phyloP scores from a whole-genome alignment of 2,797 vertebrate species.

The Austrolebias charrua region DNA sequence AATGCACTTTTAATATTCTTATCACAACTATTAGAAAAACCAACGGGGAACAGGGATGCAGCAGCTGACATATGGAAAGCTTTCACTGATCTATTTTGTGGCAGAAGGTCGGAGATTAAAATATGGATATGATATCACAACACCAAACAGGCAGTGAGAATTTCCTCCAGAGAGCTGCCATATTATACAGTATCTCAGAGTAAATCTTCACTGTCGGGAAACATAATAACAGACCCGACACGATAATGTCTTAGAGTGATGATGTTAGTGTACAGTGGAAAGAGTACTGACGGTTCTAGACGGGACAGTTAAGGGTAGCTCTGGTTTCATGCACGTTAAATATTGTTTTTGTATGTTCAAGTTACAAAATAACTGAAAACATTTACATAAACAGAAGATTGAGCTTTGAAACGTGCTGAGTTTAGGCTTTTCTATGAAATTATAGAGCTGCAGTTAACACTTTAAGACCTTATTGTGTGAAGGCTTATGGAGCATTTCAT shows the following conservation, averaged over 20 bases:
- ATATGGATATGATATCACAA: conserved; percentile 58
- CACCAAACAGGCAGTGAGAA: conserved; percentile 44
- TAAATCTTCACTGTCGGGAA: conserved; percentile 52
- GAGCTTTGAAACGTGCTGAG: not conserved
- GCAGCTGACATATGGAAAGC: conserved; percentile 46
- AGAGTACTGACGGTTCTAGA: conserved; percentile 1
- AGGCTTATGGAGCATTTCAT: too few species aligned
- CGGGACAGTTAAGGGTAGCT: conserved; percentile 1
- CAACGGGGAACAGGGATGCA: conserved; percentile 51
- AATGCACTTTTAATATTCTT: conserved; percentile 60
- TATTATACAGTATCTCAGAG: conserved; percentile 40
- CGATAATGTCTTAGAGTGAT: conserved; percentile 30
- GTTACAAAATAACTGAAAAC: not conserved
- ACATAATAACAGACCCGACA: conserved; percentile 32
- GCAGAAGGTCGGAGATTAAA: conserved; percentile 57
- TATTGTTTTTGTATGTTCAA: not conserved
- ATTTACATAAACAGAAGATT: not conserved
- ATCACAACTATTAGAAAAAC: conserved; percentile 58
- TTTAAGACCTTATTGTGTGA: too few species aligned
- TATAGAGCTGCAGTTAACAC: too few species aligned
- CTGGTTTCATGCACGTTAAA: conserved; percentile 1
- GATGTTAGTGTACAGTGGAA: not conserved
- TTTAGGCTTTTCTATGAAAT: too few species aligned
- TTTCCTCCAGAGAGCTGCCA: conserved; percentile 44
- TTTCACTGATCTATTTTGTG: conserved; percentile 66